Percentiles rank a stretch among this genome's conserved stretches.
Evolutionary conservation across 2,113 vertebrate genomes (phyloP).

Genomic region (Pituophis catenifer): DNA sequence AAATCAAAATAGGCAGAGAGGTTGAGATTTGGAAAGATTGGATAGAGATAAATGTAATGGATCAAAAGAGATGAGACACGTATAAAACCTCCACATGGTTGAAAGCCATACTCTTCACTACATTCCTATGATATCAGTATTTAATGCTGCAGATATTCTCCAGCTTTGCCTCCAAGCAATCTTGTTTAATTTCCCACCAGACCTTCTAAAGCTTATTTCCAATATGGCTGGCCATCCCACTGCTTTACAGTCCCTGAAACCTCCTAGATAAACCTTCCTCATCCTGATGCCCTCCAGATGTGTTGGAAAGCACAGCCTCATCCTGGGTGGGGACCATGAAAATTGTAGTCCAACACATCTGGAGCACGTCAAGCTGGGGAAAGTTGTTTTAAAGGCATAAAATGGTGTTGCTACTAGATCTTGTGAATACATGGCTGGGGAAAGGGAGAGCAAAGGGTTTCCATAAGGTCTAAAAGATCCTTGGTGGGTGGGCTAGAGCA

Average conservation of each 20-base stretch:
- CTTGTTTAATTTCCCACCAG: not conserved
- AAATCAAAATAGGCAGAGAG: not conserved
- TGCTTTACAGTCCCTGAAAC: not conserved
- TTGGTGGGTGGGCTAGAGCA: not conserved
- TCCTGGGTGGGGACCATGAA: not conserved
- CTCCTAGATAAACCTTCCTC: not conserved
- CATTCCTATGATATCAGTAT: not conserved
- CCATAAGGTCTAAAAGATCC: not conserved
- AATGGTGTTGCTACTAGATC: not conserved
- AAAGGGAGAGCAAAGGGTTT: not conserved
- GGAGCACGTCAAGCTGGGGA: not conserved
- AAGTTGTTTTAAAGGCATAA: not conserved
- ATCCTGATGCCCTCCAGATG: not conserved
- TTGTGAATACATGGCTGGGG: not conserved
- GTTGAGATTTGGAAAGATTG: not conserved
- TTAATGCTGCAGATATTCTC: not conserved
- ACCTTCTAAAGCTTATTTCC: not conserved
- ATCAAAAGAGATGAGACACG: not conserved
- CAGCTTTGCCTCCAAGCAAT: not conserved
- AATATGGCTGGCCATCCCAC: no score
- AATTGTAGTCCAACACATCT: not conserved
- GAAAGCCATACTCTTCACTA: not conserved
- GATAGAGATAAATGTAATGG: not conserved
- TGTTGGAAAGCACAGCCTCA: not conserved
- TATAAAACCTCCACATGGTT: not conserved